phyloP scores from a whole-genome alignment of 2,797 vertebrate genomes.

The Enteromius paludinosus region DNA sequence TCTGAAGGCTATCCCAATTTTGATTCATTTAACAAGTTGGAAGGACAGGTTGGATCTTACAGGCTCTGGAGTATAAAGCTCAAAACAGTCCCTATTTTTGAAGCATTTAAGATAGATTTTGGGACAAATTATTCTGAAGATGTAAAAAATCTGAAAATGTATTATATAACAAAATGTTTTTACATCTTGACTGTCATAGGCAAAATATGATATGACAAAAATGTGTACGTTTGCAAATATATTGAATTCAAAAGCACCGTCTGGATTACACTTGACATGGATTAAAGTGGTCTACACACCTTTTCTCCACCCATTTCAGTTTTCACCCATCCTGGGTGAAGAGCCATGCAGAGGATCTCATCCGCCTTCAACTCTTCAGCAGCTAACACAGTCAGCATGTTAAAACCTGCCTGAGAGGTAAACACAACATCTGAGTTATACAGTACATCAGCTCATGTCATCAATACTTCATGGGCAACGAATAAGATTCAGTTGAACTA shows the following conservation, averaged over 20 bases:
- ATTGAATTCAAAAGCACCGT: neutral
- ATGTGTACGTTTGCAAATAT: too few relatives aligned
- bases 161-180: too few relatives aligned
- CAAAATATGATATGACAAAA: too few relatives aligned
- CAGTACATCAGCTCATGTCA: neutral
- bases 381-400: slow-evolving; percentile 64
- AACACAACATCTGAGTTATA: neutral
- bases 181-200: too few relatives aligned
- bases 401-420: slow-evolving; percentile 54
- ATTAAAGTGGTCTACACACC: slow-evolving; percentile 35
- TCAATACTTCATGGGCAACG: neutral
- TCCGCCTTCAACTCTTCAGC: slow-evolving; percentile 60
- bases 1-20: too few relatives aligned
- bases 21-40: too few relatives aligned
- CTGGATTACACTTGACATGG: neutral
- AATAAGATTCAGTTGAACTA: neutral
- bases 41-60: too few relatives aligned
- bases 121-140: too few relatives aligned
- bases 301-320: slow-evolving; percentile 64
- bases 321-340: slow-evolving; percentile 67
- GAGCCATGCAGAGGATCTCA: slow-evolving; percentile 63
- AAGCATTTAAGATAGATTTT: too few relatives aligned
- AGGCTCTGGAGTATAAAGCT: too few relatives aligned
- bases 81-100: too few relatives aligned
- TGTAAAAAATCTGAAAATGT: too few relatives aligned